Base-by-base conservation (phyloP, 2,113 vertebrate genomes). In the Tenebrosternarchus preto region DNA sequence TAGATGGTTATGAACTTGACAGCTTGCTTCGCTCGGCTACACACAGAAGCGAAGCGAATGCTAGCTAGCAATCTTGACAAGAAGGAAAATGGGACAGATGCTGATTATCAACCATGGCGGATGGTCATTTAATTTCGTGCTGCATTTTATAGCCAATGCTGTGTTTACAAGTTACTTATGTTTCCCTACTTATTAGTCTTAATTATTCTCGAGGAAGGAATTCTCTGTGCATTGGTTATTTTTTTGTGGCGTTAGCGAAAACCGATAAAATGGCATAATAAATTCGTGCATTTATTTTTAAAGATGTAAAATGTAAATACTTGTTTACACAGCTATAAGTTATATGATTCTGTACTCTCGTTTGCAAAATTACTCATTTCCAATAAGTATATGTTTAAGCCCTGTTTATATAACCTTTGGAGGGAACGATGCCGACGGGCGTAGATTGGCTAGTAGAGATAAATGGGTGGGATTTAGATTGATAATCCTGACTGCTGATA, bases 401-500 rank as follows among this genome's bases (percentile, higher is more conserved):
- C 88, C 91, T 90, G 91, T 88, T 89, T 85, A 86, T 93, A 78
- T 89, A 87, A 84, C 89, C 88, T 84, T 85, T 74, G 82, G 86
- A 88, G 92, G 93, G 88, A 93, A 92, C 91, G 89, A 81, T 82
- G 87, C 25, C 61, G 87, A 86, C 72, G 86, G 76, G 80, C 88
- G 82, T 89, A 89, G 90, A 93, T 94, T 94, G 95, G 94, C 83
- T 89, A 85, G 25, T 83, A 31, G 22, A 57, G 77, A 90, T 83
- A 85, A 83, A 90, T 89, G 88, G 94, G 94, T 92, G 92, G 94
- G 93, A 90, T 88, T 89, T 91, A 70, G 76, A 78, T 55, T n/a
- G 86, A 80, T 63, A 29, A 20, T 80, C 76, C 20, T 27, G 67
- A 71, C 53, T 76, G 80, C 77, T 82, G 77, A 85, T 85, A 61